Evolutionary conservation across 1,140 invertebrate species (phyloP).

Genomic region (Anoplophora glabripennis): DNA sequence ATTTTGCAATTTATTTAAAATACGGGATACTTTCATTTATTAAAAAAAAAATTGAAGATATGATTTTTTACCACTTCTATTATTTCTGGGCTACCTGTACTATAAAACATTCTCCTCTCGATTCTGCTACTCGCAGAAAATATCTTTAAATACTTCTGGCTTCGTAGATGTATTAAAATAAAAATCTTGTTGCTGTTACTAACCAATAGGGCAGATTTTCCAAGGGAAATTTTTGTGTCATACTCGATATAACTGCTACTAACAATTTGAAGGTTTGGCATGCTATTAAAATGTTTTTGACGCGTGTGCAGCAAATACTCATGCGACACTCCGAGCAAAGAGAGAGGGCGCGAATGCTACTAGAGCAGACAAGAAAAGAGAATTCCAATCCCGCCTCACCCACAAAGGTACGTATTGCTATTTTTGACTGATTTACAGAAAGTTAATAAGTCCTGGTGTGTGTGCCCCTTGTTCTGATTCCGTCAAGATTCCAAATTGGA

Average conservation of each 20-base stretch:
- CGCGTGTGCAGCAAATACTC: constrained; percentile 62
- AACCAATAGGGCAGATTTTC: not conserved
- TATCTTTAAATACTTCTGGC: too few species aligned
- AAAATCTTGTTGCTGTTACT: not conserved
- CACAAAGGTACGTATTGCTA: constrained; percentile 35
- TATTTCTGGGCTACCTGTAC: too few species aligned
- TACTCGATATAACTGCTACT: not conserved
- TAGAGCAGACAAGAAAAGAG: constrained; percentile 82
- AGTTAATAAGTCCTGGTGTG: too few species aligned
- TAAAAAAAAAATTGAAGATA: too few species aligned
- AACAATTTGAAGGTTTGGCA: constrained; percentile 34
- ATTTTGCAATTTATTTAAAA: too few species aligned
- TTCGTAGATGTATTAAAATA: too few species aligned
- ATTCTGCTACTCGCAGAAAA: too few species aligned
- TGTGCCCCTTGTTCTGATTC: too few species aligned
- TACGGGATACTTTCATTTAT: too few species aligned
- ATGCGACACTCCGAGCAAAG: constrained; percentile 81
- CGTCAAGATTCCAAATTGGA: too few species aligned
- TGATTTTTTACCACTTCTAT: too few species aligned
- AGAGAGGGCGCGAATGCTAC: constrained; percentile 83
- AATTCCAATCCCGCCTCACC: constrained; percentile 47
- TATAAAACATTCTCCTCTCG: too few species aligned
- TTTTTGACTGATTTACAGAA: not conserved
- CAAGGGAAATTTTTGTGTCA: not conserved
- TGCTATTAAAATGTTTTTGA: constrained; percentile 44